Evolutionary conservation across 23 tunicate genomes (phyloP), one percentile per base, ranked within the genome.

Genomic region (Ciona savignyi): DNA sequence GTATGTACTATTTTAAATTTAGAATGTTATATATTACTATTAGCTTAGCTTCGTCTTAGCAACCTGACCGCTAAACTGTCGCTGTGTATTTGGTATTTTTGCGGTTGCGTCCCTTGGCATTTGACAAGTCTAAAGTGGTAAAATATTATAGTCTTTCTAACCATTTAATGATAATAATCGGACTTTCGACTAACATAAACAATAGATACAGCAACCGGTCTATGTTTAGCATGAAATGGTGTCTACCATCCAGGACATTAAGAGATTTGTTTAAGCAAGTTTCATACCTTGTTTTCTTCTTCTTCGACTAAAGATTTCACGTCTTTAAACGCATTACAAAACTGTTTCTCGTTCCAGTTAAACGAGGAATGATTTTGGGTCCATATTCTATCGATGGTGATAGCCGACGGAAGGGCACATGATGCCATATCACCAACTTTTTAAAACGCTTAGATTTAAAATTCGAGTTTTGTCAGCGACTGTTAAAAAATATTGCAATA

Each of bases 401-500:
- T 62, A 1, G 81, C 35, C 25, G 34, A 32, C 30, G 80, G 71
- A 65, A 76, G 63, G 60, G 80, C 33, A 35, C 80, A 76, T 25
- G 71, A 76, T 23, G 71, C 23, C 80, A 76, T 76, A 26, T 63
- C 29, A 23, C 22, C 68, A 6, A 64, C 27, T 6, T 64, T 24
- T 23, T 6, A 64, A 25, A 23, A 23, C 22, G 27, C 11, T 25
- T 9, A 21, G 22, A 21, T 25, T 64, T 64, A 9, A 4, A 23
- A 64, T 15, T 6, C 4, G 28, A 11, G 28, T 64, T 64, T 25
- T n/a, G n/a, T n/a, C n/a, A n/a, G n/a, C n/a, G n/a, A 42, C 15
- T 15, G 15, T 42, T 42, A 42, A 70, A 0, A 42, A 34, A 34
- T 73, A 0, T 73, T 48, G 30, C 30, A 27, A 6, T 9, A 9